Evolutionary conservation across 2,888 invertebrate genomes (phyloP).

Genomic region (Deilephila porcellus): DNA sequence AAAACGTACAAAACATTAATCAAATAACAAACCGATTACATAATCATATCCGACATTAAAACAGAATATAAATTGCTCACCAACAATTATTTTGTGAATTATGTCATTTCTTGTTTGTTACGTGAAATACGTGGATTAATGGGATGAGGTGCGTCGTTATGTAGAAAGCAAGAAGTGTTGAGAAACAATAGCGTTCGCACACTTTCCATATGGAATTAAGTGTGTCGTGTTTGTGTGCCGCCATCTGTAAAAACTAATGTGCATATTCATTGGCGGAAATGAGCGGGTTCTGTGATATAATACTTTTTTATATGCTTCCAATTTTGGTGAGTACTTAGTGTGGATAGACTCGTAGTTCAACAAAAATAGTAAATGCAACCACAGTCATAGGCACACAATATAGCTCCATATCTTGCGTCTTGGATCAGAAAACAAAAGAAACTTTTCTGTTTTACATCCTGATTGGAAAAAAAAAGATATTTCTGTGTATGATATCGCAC

Average conservation of each 20-base stretch:
- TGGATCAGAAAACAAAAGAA: no score
- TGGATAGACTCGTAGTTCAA: not conserved
- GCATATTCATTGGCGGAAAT: constrained; percentile 23
- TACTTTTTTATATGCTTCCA: constrained; percentile 3
- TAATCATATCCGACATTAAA: not conserved
- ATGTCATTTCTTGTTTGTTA: constrained; percentile 3
- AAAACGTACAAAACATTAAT: no score
- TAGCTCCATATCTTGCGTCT: no score
- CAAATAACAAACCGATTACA: not conserved
- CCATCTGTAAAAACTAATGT: constrained; percentile 29
- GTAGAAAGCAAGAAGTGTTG: constrained; percentile 45
- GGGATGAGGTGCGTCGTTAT: constrained; percentile 19
- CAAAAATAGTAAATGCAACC: no score
- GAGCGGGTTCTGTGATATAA: constrained; percentile 20
- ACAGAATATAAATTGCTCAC: not conserved
- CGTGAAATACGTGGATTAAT: not conserved
- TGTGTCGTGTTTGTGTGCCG: constrained; percentile 43
- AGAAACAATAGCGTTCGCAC: constrained; percentile 43
- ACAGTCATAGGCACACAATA: no score
- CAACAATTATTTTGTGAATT: not conserved
- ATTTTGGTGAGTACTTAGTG: not conserved
- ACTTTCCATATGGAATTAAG: constrained; percentile 51
- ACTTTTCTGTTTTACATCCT: no score
- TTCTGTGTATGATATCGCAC: no score
- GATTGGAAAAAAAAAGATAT: no score